A percentile compares a stretch with the other conserved stretches of the same genome.
These are phyloP conservation scores for Lontra canadensis DNA, from an alignment of 2,113 vertebrate species.

Conservation along the genomic window DNA sequence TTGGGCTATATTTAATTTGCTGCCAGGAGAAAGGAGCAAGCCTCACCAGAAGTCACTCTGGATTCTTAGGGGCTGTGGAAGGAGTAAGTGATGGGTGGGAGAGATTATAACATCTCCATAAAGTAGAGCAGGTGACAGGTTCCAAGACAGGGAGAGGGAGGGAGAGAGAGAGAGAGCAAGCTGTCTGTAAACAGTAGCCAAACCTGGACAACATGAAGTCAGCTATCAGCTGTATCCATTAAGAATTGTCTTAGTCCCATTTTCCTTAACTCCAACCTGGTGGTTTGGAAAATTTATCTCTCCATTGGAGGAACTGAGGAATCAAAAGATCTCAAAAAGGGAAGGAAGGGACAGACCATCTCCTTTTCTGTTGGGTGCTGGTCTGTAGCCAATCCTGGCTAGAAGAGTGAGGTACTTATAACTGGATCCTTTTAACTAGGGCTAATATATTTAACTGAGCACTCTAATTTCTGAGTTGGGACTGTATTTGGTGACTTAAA, in stretches of 20 bases:
- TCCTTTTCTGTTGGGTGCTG: background rate
- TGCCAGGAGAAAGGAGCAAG: background rate
- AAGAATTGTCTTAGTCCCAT: background rate
- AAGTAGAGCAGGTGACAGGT: too few relatives aligned
- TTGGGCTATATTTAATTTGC: background rate
- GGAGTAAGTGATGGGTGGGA: background rate
- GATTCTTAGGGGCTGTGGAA: background rate
- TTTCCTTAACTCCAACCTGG: background rate
- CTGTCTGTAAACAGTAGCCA: background rate
- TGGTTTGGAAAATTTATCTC: background rate
- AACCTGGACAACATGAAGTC: background rate
- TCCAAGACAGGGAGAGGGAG: background rate
- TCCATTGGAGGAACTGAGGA: background rate
- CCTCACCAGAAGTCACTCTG: background rate
- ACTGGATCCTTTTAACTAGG: background rate
- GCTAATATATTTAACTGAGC: background rate
- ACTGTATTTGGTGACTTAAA: background rate
- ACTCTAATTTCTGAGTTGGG: background rate
- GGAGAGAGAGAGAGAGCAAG: background rate
- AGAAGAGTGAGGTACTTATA: background rate
- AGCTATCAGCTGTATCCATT: background rate
- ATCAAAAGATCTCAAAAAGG: background rate
- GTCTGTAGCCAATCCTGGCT: background rate
- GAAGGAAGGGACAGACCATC: background rate
- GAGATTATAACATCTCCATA: background rate